phyloP scores from a whole-genome alignment of 2,113 vertebrate genomes.

The Neolamprologus brichardi region DNA sequence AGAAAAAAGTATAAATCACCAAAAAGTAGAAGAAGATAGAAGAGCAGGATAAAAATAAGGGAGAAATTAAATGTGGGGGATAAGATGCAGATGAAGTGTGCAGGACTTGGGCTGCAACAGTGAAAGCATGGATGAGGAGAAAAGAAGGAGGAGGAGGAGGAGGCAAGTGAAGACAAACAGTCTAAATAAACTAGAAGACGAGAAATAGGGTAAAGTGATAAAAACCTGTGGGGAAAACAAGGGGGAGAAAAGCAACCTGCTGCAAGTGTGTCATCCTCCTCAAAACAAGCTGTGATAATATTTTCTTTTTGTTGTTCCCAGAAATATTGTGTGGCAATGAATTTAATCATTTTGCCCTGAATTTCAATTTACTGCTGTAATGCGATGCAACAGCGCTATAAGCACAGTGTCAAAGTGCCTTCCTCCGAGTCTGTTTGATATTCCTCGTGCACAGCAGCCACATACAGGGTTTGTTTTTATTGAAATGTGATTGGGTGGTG shows the following conservation, averaged over 20 bases:
- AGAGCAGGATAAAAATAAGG: not conserved
- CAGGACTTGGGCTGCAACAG: not conserved
- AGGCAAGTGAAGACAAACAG: not conserved
- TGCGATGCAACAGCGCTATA: conserved; percentile 31
- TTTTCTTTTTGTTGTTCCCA: conserved; percentile 37
- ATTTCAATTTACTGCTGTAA: conserved; percentile 47
- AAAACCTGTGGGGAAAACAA: conserved; percentile 17
- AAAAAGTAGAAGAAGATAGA: not conserved
- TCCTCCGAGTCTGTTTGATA: conserved; percentile 12
- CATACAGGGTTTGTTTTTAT: conserved; percentile 23
- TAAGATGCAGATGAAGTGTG: not conserved
- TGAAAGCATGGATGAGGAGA: not conserved
- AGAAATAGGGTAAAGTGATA: conserved; percentile 23
- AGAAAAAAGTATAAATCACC: not conserved
- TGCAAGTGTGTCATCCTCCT: conserved; percentile 33
- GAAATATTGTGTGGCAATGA: conserved; percentile 32
- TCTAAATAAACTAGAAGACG: not conserved
- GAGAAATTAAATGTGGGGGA: not conserved
- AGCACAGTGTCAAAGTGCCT: not conserved
- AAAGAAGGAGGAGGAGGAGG: not conserved
- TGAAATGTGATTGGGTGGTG: conserved; percentile 39
- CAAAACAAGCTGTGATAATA: conserved; percentile 31
- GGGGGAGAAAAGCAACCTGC: conserved; percentile 13
- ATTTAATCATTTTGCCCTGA: conserved; percentile 45
- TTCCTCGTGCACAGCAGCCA: not conserved